These are phyloP conservation scores for Heliocidaris erythrogramma DNA, from an alignment of 35 echinoderm and acorn worm species.

Conservation along the genomic window DNA sequence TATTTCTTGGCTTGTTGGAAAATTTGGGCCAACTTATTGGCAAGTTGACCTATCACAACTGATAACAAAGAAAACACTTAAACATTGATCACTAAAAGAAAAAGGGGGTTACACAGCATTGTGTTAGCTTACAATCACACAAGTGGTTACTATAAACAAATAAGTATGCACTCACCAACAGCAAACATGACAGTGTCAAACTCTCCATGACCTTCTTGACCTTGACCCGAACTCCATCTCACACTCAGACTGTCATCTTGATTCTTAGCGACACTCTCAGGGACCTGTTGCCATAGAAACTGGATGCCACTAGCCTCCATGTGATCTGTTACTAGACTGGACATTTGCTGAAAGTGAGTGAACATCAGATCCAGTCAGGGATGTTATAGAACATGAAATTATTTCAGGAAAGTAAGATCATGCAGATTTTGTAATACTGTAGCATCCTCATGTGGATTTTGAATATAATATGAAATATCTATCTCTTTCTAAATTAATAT, in stretches of 20 bases:
- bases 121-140: too few species aligned
- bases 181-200: conserved; percentile 98
- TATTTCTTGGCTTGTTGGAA: too few species aligned
- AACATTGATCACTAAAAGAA: too few species aligned
- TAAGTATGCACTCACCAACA: conserved; percentile 59
- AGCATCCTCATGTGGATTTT: neutral
- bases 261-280: conserved; percentile 52
- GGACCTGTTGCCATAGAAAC: conserved; percentile 70
- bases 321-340: conserved; percentile 79
- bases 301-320: conserved; percentile 68
- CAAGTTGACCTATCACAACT: too few species aligned
- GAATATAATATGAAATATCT: neutral
- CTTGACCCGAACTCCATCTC: conserved; percentile 58
- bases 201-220: conserved; percentile 24
- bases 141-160: neutral
- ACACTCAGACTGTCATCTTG: conserved; percentile 60
- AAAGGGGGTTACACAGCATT: too few species aligned
- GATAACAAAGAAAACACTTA: too few species aligned
- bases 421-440: too few species aligned
- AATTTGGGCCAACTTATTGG: too few species aligned
- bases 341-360: conserved; percentile 91
- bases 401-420: too few species aligned
- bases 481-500: neutral
- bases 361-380: too few species aligned
- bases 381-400: too few species aligned